These are phyloP conservation scores for Steinernema scapterisci DNA, from an alignment of 2,888 invertebrate species.

Conservation along the genomic window DNA sequence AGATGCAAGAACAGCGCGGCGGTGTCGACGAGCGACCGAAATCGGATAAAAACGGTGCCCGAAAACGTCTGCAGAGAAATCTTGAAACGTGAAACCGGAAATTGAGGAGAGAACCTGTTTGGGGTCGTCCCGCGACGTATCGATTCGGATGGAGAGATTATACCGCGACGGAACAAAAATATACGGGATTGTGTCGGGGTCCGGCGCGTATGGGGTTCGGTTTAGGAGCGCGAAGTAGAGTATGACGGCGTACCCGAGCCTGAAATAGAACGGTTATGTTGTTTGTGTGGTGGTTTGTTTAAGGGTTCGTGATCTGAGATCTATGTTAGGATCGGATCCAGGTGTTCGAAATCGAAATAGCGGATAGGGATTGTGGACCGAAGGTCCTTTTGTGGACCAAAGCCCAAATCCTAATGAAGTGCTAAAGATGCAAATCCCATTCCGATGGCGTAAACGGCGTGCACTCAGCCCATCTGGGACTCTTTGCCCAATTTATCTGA, in stretches of 20 bases:
- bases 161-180: slow-evolving; percentile 22
- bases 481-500: background rate
- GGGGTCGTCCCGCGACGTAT: slow-evolving; percentile 25
- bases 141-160: slow-evolving; percentile 28
- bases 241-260: slow-evolving; percentile 20
- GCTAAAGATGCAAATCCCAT: too few species aligned
- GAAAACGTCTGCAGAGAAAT: slow-evolving; percentile 3
- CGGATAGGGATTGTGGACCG: too few species aligned
- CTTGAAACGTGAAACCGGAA: background rate
- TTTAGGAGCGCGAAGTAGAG: slow-evolving; percentile 27
- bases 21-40: slow-evolving; percentile 5
- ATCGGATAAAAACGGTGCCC: slow-evolving; percentile 6
- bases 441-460: too few species aligned
- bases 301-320: too few species aligned
- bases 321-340: too few species aligned
- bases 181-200: slow-evolving; percentile 12
- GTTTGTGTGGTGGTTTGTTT: background rate
- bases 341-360: too few species aligned
- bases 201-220: slow-evolving; percentile 15
- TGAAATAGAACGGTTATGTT: background rate
- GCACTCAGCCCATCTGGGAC: too few species aligned
- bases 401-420: too few species aligned
- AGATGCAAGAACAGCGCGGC: slow-evolving; percentile 19
- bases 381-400: too few species aligned
- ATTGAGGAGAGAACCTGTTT: background rate